These are phyloP conservation scores for Semnornis frantzii DNA, from an alignment of 2,113 vertebrate species.

Conservation along the genomic window DNA sequence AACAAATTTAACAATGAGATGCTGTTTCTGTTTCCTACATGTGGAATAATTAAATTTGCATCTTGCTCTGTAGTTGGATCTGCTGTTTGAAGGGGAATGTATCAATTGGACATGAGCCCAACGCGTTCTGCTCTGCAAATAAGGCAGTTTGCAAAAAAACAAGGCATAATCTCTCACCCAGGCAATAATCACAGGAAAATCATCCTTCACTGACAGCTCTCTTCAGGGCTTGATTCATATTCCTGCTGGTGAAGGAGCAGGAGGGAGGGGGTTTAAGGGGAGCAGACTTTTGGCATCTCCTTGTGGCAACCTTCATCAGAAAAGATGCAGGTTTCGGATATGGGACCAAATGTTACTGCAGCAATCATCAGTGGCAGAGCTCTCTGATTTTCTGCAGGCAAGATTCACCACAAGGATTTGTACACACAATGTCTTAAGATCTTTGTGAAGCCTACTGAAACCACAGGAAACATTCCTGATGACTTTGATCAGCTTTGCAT, in stretches of 20 bases:
- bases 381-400: neutral
- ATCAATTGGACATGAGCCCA: conserved; percentile 79
- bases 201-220: conserved; percentile 70
- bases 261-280: neutral
- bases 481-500: neutral
- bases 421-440: neutral
- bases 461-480: neutral
- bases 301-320: conserved; percentile 16
- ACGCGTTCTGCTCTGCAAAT: conserved; percentile 73
- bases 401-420: neutral
- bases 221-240: conserved; percentile 73
- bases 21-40: conserved; percentile 77
- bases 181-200: conserved; percentile 76
- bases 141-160: conserved; percentile 66
- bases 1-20: conserved; percentile 83
- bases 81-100: conserved; percentile 76
- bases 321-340: neutral
- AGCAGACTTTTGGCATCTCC: conserved; percentile 48
- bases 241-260: conserved; percentile 45
- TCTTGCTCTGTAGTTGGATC: conserved; percentile 69
- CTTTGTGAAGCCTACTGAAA: neutral
- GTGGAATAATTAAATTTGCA: conserved; percentile 84
- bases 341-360: neutral
- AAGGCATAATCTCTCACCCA: conserved; percentile 65
- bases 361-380: neutral